Evolutionary conservation across 2,888 invertebrate genomes (phyloP), one percentile per base, ranked within the genome.

Genomic region (Digitonthophagus gazella): DNA sequence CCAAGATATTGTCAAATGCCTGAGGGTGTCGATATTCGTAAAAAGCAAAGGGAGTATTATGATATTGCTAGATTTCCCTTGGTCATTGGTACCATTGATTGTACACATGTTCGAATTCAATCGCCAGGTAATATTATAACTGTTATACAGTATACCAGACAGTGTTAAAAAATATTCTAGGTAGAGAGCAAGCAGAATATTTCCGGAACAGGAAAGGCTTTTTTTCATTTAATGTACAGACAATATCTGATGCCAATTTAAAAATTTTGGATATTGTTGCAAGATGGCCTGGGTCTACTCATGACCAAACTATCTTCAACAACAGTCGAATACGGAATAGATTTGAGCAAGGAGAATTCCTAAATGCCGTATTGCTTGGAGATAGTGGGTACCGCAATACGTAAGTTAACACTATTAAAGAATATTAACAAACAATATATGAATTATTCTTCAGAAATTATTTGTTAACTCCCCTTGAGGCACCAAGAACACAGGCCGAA

Each of bases 201-300:
- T 78, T 68, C 67, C 69, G 76, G 15, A 78, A 77, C 18, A 65
- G 75, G 58, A 76, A 78, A 69, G 71, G 69, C 6, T 70, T 65
- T 61, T 76, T 75, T 72, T 76, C 76, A 3, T 72, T 76, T 5
- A 77, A 78, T 69, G 73, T 74, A 2, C 75, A 76, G 69, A 72
- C 71, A 15, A 70, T 76, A 56, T 67, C 18, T 20, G 57, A 64
- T 56, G 15, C 18, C 11, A 19, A 44, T 5, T 71, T 19, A 15
- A 68, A 65, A 72, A 28, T 76, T n/a, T 64, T 58, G 11, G 73
- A 77, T 71, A 71, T 77, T 61, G 78, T 77, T 8, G 74, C 75
- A 15, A 66, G 78, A 11, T 78, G 77, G 78, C 77, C 76, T 65
- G 76, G 77, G 5, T 73, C 74, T 16, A 3, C 44, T 66, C 74